Evolutionary conservation across 2,797 vertebrate species (phyloP), one percentile per base, ranked within the genome.

Genomic region (Micropoecilia bifurca): DNA sequence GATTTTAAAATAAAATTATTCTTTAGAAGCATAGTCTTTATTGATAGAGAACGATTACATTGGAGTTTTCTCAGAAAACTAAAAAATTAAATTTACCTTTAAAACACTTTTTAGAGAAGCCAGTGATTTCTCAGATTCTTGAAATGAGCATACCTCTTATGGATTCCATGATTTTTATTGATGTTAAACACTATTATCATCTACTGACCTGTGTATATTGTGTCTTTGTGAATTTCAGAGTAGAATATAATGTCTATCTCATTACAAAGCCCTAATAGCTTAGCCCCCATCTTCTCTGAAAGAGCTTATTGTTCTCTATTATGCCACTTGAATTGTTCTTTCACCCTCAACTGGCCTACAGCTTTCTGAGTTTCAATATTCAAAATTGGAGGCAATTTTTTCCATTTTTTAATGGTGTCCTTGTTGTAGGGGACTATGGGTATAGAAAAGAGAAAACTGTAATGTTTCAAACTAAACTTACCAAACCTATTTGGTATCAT

Each of bases 251-350:
- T 46, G n/a, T 18, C n/a, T 4, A 46, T 71, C 25, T 28, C 41
- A 71, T 71, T 71, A 46, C 13, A 71, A 28, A n/a, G 39, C 25
- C n/a, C 41, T 28, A 14, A 45, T 28, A 28, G 43, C 25, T 12
- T 45, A 6, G 68, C 14, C 68, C 68, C n/a, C 68, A 46, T 71
- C 68, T 71, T 71, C 43, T 71, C 25, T 71, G 68, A 30, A 71
- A 71, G 68, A 71, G 43, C 25, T 28, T 6, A 71, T 71, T 71
- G 43, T 71, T 46, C 43, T 41, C 43, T 18, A 71, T 45, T 71
- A 46, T 71, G 43, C 41, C 41, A 71, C 68, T 71, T 46, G 43
- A 71, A 28, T 25, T 46, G 68, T 46, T 46, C 43, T 14, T 46
- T 46, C 13, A 71, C 68, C 43, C 68, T 46, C n/a, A 71, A 46